Evolutionary conservation across 2,113 vertebrate genomes (phyloP).

Genomic region (Hippocampus barbouri): DNA sequence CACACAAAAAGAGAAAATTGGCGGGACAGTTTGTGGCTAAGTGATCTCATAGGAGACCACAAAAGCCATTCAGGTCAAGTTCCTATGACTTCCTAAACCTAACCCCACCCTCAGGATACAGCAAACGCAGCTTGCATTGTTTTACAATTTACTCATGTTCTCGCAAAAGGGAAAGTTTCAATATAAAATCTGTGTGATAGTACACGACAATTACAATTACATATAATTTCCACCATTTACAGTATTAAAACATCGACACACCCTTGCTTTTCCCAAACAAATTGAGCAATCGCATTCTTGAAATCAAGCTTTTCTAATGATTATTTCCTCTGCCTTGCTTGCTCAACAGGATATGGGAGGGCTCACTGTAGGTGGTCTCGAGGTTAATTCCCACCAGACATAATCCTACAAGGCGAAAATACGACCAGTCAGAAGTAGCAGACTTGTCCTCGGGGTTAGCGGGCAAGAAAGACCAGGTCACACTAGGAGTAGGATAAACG

Average conservation of each 20-base stretch:
- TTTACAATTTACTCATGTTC: slow-evolving; percentile 50
- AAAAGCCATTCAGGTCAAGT: slow-evolving; percentile 62
- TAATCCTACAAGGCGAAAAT: slow-evolving; percentile 49
- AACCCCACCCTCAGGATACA: slow-evolving; percentile 70
- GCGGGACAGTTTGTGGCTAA: slow-evolving; percentile 44
- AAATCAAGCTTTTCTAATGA: slow-evolving; percentile 36
- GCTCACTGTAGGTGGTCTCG: slow-evolving; percentile 57
- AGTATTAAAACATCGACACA: slow-evolving; percentile 18
- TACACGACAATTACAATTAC: slow-evolving; percentile 4
- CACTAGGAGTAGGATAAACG: slow-evolving; percentile 30
- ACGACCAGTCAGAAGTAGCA: slow-evolving; percentile 35
- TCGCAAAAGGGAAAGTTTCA: slow-evolving; percentile 24
- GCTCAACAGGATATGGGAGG: slow-evolving; percentile 21
- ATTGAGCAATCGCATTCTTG: slow-evolving; percentile 42
- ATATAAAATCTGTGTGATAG: slow-evolving; percentile 9
- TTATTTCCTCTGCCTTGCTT: slow-evolving; percentile 40
- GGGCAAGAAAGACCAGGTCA: slow-evolving; percentile 39
- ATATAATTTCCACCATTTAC: slow-evolving; percentile 6
- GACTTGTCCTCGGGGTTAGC: slow-evolving; percentile 39
- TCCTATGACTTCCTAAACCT: slow-evolving; percentile 68
- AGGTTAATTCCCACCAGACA: slow-evolving; percentile 58
- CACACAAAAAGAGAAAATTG: slow-evolving; percentile 6
- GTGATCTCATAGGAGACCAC: slow-evolving; percentile 69
- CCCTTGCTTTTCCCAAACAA: slow-evolving; percentile 46
- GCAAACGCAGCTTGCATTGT: slow-evolving; percentile 60